Conservation (phyloP, 1,140 invertebrate genomes). For the Diachasma alloeum region DNA sequence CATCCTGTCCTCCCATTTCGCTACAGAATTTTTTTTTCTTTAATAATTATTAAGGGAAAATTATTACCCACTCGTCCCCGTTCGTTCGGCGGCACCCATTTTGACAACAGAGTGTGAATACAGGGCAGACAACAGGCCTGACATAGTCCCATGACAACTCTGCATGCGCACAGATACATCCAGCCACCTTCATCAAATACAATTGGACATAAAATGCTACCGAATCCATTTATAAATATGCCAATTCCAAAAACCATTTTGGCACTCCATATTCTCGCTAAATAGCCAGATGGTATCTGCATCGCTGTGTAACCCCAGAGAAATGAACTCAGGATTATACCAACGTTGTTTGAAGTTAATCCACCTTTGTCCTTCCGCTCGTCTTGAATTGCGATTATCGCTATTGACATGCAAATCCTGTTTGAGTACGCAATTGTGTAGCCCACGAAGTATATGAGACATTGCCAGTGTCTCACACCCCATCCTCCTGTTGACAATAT, state of each 20-base stretch:
- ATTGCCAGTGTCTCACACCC: constrained; percentile 71
- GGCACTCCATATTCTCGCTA: constrained; percentile 66
- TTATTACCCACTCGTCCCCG: constrained; percentile 56
- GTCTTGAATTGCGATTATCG: too few relatives aligned
- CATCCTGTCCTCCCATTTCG: too few relatives aligned
- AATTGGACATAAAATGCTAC: constrained; percentile 59
- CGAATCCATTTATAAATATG: constrained; percentile 69
- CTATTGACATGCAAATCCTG: too few relatives aligned
- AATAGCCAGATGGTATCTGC: constrained; percentile 69
- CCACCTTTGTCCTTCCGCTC: too few relatives aligned
- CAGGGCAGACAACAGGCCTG: constrained; percentile 74
- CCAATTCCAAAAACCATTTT: constrained; percentile 69
- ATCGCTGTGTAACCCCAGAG: constrained; percentile 76
- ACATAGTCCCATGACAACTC: constrained; percentile 73
- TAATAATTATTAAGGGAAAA: background rate
- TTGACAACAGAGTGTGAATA: constrained; percentile 71
- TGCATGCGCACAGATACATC: constrained; percentile 62
- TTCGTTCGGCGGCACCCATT: constrained; percentile 68
- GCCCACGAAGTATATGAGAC: too few relatives aligned
- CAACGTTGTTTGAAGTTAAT: too few relatives aligned
- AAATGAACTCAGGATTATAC: constrained; percentile 60
- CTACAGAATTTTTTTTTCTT: too few relatives aligned
- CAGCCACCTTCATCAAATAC: constrained; percentile 53
- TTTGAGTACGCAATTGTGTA: too few relatives aligned
- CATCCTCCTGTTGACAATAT: constrained; percentile 46